Evolutionary conservation across 2,797 vertebrate genomes (phyloP), one percentile per base, ranked within the genome.

Genomic region (Gila robusta): DNA sequence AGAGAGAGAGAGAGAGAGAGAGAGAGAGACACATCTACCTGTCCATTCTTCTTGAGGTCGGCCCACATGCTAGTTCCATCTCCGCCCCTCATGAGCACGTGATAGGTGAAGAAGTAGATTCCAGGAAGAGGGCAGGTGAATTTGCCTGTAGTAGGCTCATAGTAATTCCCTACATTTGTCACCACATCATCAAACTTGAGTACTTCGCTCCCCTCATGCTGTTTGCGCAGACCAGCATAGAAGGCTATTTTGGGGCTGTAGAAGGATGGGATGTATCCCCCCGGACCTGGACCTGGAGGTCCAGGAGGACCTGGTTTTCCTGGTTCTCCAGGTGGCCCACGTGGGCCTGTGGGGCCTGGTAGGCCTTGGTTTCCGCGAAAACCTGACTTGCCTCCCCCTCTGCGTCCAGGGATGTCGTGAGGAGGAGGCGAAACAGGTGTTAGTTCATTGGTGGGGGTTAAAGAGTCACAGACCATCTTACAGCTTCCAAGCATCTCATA

Each of bases 401-500:
- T 97, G 87, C 97, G 96, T 23, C 97, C 97, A 44, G 94, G 94
- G 59, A 96, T 96, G 71, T 97, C 96, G 89, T 97, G 97, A 2
- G 97, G 94, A 0, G 92, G 95, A 0, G 96, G 95, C 39, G 94
- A 94, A 8, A 94, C 74, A 5, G 92, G 90, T 2, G 92, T 91
- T 82, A 93, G 82, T 83, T 94, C 94, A 79, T 93, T 89, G 66
- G 93, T 92, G 3, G 94, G 93, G 4, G 93, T 94, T 73, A 96
- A 95, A 10, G 96, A 95, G 91, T 97, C 96, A 49, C 96, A 97
- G 62, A 97, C 96, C 96, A 97, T 97, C 84, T 95, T 96, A 91
- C 97, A 97, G 91, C 97, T 98, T 82, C 97, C 98, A 72, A 97
- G 91, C 98, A 98, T 98, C 92, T 98, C 97, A 14, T 97, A 98